phyloP scores from a whole-genome alignment of 2,888 invertebrate genomes.

The Drosophila borborema region DNA sequence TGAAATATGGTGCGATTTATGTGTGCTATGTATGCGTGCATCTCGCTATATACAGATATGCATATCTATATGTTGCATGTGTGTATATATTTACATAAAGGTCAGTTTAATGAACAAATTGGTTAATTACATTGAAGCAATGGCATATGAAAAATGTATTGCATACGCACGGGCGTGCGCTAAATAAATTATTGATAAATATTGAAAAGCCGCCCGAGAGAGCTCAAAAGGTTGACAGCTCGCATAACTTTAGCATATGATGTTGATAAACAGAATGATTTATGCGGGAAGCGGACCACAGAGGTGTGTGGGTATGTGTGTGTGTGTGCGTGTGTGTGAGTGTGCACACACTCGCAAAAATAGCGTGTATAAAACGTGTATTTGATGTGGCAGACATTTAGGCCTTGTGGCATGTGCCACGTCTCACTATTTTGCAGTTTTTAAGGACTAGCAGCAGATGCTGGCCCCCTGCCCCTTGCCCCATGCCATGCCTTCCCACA shows the following conservation, averaged over 20 bases:
- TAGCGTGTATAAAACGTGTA: conserved; percentile 26
- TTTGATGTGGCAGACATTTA: conserved; percentile 41
- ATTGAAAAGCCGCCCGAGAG: conserved; percentile 35
- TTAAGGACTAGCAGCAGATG: conserved; percentile 68
- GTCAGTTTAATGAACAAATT: conserved; percentile 78
- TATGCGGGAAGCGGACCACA: conserved; percentile 5
- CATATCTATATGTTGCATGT: too few species aligned
- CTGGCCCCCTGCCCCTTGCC: neutral
- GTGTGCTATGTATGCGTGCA: conserved; percentile 13
- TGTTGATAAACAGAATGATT: conserved; percentile 59
- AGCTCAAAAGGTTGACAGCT: conserved; percentile 33
- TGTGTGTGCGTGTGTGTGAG: conserved; percentile 8
- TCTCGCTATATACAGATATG: neutral
- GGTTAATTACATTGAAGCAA: conserved; percentile 66
- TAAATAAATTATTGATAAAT: conserved; percentile 41
- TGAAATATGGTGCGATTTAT: conserved; percentile 67
- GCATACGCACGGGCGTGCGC: conserved; percentile 30
- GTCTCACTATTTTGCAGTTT: conserved; percentile 77
- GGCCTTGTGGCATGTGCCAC: conserved; percentile 61
- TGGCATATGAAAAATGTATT: conserved; percentile 35
- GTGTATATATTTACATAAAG: conserved; percentile 51
- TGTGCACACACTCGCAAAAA: conserved; percentile 23
- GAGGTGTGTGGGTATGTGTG: conserved; percentile 5
- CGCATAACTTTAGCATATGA: conserved; percentile 38
- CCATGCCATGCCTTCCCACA: neutral